These are phyloP conservation scores for Aphrophora alni DNA, from an alignment of 2,888 invertebrate species.

Conservation along the genomic window DNA sequence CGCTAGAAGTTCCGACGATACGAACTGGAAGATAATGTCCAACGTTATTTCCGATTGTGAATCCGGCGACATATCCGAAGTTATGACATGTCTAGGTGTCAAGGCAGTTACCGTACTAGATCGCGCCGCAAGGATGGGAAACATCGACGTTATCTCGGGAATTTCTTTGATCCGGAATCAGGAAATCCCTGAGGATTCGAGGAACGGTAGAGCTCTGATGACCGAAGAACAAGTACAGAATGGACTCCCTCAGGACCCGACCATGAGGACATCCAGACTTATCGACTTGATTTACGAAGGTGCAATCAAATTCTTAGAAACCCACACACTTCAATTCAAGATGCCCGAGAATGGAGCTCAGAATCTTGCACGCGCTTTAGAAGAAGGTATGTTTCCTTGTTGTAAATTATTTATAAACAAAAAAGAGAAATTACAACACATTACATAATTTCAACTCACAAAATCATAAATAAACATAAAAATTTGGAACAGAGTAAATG, in stretches of 20 bases:
- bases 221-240: slow-evolving; percentile 61
- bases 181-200: slow-evolving; percentile 44
- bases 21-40: slow-evolving; percentile 40
- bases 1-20: slow-evolving; percentile 22
- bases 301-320: slow-evolving; percentile 64
- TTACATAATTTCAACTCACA: no score
- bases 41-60: slow-evolving; percentile 49
- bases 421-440: slow-evolving; percentile 3
- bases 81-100: slow-evolving; percentile 61
- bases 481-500: no score
- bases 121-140: slow-evolving; percentile 63
- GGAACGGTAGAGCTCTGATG: slow-evolving; percentile 52
- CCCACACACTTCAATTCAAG: slow-evolving; percentile 72
- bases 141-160: slow-evolving; percentile 65
- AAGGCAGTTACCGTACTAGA: slow-evolving; percentile 64
- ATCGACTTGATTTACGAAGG: slow-evolving; percentile 64
- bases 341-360: slow-evolving; percentile 70
- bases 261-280: slow-evolving; percentile 62
- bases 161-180: slow-evolving; percentile 62
- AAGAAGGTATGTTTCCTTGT: slow-evolving; percentile 73
- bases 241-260: slow-evolving; percentile 61
- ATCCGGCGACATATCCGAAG: slow-evolving; percentile 55
- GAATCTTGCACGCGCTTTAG: slow-evolving; percentile 72
- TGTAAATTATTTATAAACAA: slow-evolving; percentile 26
- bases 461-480: no score